Conservation (phyloP, 1,140 invertebrate species). For the Leguminivora glycinivorella region DNA sequence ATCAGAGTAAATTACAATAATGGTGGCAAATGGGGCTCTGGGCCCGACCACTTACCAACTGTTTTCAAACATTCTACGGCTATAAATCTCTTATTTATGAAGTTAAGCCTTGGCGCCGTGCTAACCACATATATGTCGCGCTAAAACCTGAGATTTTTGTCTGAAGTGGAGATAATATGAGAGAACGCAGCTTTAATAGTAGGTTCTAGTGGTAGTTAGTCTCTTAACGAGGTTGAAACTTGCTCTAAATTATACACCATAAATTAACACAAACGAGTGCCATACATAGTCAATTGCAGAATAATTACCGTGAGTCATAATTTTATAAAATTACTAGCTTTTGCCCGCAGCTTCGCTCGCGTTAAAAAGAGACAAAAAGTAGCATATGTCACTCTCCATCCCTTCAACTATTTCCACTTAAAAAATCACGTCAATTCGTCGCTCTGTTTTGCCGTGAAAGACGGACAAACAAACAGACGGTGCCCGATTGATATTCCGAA, state of each 20-base stretch:
- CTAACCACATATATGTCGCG: background rate
- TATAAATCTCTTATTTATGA: constrained; percentile 25
- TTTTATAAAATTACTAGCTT: background rate
- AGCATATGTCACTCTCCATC: too few species aligned
- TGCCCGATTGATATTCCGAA: too few species aligned
- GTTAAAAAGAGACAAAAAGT: too few species aligned
- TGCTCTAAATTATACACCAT: background rate
- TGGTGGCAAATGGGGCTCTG: constrained; percentile 13
- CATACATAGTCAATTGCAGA: constrained; percentile 5
- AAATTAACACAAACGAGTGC: constrained; percentile 2
- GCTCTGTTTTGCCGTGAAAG: too few species aligned
- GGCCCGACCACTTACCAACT: constrained; percentile 18
- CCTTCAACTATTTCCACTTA: too few species aligned
- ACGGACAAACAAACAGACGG: too few species aligned
- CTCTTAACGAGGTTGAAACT: background rate
- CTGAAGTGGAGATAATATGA: background rate
- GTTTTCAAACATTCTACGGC: background rate
- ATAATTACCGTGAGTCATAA: constrained; percentile 2
- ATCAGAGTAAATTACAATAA: constrained; percentile 27
- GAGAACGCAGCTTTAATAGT: background rate
- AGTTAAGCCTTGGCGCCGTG: constrained; percentile 21
- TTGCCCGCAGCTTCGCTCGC: too few species aligned
- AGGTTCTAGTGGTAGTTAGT: background rate
- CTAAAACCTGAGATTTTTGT: constrained; percentile 9
- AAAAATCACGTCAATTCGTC: too few species aligned